Conservation (phyloP, 1,140 invertebrate species). For the Chlorops oryzae region DNA sequence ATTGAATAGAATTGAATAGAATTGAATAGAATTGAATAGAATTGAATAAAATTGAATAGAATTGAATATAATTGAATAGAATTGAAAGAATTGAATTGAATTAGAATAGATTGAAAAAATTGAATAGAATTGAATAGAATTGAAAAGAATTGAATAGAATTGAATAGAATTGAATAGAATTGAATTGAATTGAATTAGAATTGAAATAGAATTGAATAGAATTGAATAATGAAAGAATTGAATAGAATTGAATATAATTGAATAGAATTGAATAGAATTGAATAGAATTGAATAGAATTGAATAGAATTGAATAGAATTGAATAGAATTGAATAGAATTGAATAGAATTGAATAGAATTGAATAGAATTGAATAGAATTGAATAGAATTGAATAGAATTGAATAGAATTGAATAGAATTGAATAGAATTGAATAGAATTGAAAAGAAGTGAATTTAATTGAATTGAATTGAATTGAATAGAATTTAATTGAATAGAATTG, state of each 20-base stretch:
- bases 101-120: no score
- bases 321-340: background rate
- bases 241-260: no score
- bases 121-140: no score
- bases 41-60: background rate
- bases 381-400: background rate
- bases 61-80: no score
- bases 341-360: background rate
- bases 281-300: background rate
- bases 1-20: background rate
- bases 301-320: background rate
- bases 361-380: background rate
- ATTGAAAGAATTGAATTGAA: no score
- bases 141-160: background rate
- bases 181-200: background rate
- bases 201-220: background rate
- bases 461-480: no score
- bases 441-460: no score
- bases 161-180: background rate
- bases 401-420: background rate
- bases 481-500: no score
- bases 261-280: background rate
- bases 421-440: background rate
- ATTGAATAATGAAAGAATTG: background rate
- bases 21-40: background rate